A percentile compares a stretch with the other conserved stretches of the same genome.
Conservation (phyloP, 2,888 invertebrate species). For the Nymphalis c-album region DNA sequence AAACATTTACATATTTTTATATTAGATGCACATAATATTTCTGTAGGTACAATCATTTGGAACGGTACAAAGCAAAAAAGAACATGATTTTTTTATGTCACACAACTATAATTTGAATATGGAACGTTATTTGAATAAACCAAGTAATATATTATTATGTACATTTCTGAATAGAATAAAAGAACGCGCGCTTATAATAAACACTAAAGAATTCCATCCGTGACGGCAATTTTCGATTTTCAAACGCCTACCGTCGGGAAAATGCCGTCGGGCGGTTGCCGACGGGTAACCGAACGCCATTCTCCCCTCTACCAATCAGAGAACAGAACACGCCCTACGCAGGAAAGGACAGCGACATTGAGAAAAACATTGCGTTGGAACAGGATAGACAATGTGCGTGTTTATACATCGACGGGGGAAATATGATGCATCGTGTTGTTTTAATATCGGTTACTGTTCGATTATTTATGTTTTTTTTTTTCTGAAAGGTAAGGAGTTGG, state of each 20-base stretch:
- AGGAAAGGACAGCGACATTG: conserved; percentile 50
- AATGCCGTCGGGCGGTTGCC: conserved; percentile 73
- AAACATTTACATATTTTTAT: too few relatives aligned
- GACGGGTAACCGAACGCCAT: conserved; percentile 58
- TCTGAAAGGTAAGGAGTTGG: conserved; percentile 62
- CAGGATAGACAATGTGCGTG: conserved; percentile 62
- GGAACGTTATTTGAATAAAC: conserved; percentile 12
- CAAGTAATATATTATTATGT: conserved; percentile 19
- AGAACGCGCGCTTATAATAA: conserved; percentile 31
- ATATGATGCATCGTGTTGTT: conserved; percentile 80
- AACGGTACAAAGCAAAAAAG: not conserved
- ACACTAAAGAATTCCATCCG: conserved; percentile 39
- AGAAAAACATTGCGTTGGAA: conserved; percentile 55
- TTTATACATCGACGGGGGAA: conserved; percentile 68
- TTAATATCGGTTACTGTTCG: conserved; percentile 76
- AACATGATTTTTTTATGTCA: conserved; percentile 2
- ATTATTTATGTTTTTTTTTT: conserved; percentile 69
- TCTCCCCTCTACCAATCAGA: conserved; percentile 75
- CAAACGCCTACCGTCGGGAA: conserved; percentile 73
- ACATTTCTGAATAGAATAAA: conserved; percentile 19
- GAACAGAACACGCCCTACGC: conserved; percentile 68
- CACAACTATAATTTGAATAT: conserved; percentile 5
- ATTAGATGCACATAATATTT: too few relatives aligned
- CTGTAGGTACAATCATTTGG: too few relatives aligned
- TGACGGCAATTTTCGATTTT: conserved; percentile 61